Evolutionary conservation across 2,797 vertebrate genomes (phyloP), one percentile per base, ranked within the genome.

Genomic region (Enteromius mattozi): DNA sequence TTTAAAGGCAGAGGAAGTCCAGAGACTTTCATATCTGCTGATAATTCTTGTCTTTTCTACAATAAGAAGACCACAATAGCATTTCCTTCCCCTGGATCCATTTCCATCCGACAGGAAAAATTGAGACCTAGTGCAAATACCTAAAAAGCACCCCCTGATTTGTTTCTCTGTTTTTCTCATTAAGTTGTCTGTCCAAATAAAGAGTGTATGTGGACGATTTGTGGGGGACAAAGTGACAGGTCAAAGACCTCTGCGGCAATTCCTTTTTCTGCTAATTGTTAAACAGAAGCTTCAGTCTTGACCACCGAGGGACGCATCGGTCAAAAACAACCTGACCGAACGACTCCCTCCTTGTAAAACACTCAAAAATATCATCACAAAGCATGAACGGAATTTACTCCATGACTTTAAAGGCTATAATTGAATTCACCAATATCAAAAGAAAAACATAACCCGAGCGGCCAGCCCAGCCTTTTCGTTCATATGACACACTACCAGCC

Each of bases 61-160:
- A 91, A 85, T 76, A 71, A 81, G 87, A 90, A 83, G 87, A 89
- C 88, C 89, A 93, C 92, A 94, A 91, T 90, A 88, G 90, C 75
- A 74, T 81, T 91, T 94, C 94, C 93, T 93, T 94, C 93, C 88
- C 88, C 82, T 80, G 86, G 80, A 89, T 89, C 86, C 80, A 86
- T 90, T 88, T 83, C 80, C 86, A 89, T 91, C 86, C 78, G 49
- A 59, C 47, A 45, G n/a, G 51, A 72, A 21, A 51, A 68, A 54
- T 9, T 9, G 27, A 59, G 70, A 76, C 33, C 51, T 65, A 54
- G 42, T 35, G 42, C 65, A 78, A 59, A 77, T 21, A 49, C 40
- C 12, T 19, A 54, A 51, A 70, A 24, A 71, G 14, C 30, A 63
- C 1, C 70, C 61, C 17, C 13, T 54, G 21, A 45, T 33, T 40